Evolutionary conservation across 2,888 invertebrate species (phyloP).

Genomic region (Diadegma fenestrale): DNA sequence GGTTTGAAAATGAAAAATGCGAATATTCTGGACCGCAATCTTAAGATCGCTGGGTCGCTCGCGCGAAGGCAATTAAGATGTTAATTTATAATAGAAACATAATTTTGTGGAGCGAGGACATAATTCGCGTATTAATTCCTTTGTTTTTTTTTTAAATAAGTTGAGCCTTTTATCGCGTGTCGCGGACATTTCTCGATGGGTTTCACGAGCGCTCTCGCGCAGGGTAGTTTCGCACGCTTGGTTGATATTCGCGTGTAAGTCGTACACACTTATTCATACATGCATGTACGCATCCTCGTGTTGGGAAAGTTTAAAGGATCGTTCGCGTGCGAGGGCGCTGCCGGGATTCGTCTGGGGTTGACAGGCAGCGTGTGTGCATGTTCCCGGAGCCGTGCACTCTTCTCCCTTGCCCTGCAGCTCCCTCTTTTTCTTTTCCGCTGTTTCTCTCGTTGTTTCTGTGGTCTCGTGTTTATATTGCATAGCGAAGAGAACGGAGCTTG

Average conservation of each 20-base stretch:
- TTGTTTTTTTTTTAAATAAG: conserved; percentile 16
- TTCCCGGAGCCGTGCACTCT: conserved; percentile 4
- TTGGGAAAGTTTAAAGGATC: conserved; percentile 59
- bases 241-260: conserved; percentile 52
- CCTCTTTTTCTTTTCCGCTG: conserved; percentile 1
- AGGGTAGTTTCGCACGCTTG: conserved; percentile 53
- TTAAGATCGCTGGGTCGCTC: not conserved
- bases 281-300: not conserved
- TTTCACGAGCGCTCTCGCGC: conserved; percentile 26
- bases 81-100: not conserved
- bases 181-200: conserved; percentile 46
- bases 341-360: conserved; percentile 74
- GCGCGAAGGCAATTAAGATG: not conserved
- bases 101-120: not conserved
- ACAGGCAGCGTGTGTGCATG: conserved; percentile 67
- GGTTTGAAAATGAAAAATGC: not conserved
- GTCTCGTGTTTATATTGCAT: conserved; percentile 45
- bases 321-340: conserved; percentile 74
- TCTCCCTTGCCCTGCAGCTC: conserved; percentile 11
- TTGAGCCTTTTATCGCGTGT: conserved; percentile 54
- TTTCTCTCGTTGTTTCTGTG: conserved; percentile 29
- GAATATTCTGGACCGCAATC: not conserved
- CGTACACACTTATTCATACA: conserved; percentile 20
- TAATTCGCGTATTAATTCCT: not conserved
- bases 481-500: conserved; percentile 40